These are phyloP conservation scores for Axinella damicornis DNA, from an alignment of 37 sponge, comb jelly and placozoan genomes.

Conservation along the genomic window DNA sequence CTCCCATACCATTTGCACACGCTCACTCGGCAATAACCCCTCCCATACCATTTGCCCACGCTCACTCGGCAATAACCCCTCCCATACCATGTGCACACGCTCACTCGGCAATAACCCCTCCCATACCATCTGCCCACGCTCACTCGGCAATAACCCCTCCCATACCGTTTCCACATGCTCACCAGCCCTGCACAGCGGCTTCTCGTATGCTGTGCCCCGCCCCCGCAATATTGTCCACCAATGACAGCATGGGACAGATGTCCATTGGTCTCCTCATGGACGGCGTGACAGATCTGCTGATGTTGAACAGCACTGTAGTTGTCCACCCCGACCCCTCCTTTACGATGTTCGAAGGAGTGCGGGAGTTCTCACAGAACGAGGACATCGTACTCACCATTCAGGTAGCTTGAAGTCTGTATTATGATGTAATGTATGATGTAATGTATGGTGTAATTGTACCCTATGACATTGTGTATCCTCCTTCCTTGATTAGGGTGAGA, in stretches of 20 bases:
- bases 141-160: too few species aligned
- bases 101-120: too few species aligned
- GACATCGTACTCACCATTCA: background rate
- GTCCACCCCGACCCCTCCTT: conserved; percentile 52
- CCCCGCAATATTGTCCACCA: background rate
- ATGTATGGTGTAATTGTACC: too few species aligned
- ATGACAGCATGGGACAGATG: background rate
- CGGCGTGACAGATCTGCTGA: conserved; percentile 52
- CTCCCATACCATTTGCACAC: too few species aligned
- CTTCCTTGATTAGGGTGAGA: conserved; percentile 10
- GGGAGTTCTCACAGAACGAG: background rate
- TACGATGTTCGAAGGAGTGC: background rate
- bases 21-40: too few species aligned
- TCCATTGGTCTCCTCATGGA: conserved; percentile 57
- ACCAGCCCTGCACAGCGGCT: conserved; percentile 44
- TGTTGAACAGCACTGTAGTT: conserved; percentile 17
- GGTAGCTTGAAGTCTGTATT: background rate
- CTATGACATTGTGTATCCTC: background rate
- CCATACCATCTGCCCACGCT: too few species aligned
- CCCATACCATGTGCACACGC: too few species aligned
- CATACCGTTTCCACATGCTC: conserved; percentile 11
- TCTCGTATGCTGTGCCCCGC: conserved; percentile 7
- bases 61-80: too few species aligned
- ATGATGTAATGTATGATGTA: too few species aligned
- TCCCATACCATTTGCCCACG: too few species aligned